These are phyloP conservation scores for Andrena hattorfiana DNA, from an alignment of 2,888 invertebrate genomes.

Conservation along the genomic window DNA sequence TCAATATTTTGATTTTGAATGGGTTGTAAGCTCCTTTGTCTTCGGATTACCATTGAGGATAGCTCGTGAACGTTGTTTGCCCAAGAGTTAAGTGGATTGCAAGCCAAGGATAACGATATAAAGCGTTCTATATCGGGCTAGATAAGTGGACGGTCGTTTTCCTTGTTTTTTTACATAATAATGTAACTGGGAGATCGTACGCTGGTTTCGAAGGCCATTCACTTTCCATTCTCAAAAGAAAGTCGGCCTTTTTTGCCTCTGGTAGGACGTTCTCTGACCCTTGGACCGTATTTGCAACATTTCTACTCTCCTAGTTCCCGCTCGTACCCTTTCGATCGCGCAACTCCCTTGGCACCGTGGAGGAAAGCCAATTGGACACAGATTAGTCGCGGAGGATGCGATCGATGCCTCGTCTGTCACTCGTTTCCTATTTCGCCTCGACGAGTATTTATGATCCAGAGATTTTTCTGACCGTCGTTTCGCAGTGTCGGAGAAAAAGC, in stretches of 20 bases:
- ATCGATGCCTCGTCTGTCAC: background rate
- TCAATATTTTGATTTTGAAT: background rate
- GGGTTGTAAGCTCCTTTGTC: background rate
- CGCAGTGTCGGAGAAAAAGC: background rate
- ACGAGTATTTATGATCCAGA: conserved; percentile 15
- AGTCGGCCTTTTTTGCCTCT: conserved; percentile 63
- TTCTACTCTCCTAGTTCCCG: background rate
- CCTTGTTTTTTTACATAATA: conserved; percentile 23
- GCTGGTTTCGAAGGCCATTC: conserved; percentile 64
- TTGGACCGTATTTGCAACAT: conserved; percentile 50
- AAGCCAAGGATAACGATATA: background rate
- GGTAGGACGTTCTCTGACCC: conserved; percentile 62
- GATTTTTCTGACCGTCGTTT: background rate
- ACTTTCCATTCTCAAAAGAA: conserved; percentile 75
- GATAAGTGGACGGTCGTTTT: conserved; percentile 21
- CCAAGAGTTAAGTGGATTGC: background rate
- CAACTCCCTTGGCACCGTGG: background rate
- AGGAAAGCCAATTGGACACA: background rate
- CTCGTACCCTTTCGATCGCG: background rate
- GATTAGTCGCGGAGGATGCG: background rate
- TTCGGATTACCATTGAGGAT: background rate
- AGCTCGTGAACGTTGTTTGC: background rate
- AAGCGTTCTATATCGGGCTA: background rate
- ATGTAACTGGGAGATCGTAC: conserved; percentile 19
- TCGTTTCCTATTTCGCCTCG: conserved; percentile 3